These are phyloP conservation scores for Psittacara wagleri DNA, from an alignment of 2,113 vertebrate genomes.

Conservation along the genomic window DNA sequence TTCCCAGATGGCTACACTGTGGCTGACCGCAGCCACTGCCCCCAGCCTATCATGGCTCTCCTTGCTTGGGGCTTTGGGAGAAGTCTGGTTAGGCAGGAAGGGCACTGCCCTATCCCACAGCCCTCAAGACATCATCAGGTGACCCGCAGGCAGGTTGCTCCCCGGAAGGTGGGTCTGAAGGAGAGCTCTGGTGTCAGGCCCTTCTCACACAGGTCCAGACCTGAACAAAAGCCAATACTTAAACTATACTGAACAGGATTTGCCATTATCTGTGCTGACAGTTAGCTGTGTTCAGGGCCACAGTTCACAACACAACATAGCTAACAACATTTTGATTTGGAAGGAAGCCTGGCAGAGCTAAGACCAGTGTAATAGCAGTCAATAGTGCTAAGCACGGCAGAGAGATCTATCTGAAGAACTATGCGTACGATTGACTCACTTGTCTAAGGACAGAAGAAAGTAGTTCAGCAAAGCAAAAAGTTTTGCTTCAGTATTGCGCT, in stretches of 20 bases:
- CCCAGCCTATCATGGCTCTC: not conserved
- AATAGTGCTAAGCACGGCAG: not conserved
- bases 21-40: not conserved
- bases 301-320: not conserved
- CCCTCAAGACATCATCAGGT: not conserved
- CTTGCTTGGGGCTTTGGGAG: not conserved
- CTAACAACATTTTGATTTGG: not conserved
- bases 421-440: not conserved
- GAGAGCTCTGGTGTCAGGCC: not conserved
- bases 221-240: not conserved
- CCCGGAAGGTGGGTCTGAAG: not conserved
- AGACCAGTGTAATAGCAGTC: not conserved
- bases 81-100: not conserved
- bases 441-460: not conserved
- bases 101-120: rapidly evolving
- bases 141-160: rapidly evolving
- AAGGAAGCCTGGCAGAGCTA: not conserved
- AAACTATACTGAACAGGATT: not conserved
- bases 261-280: not conserved
- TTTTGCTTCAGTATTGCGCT: not conserved
- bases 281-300: rapidly evolving
- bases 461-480: not conserved
- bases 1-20: not conserved
- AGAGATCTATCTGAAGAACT: not conserved
- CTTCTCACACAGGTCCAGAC: not conserved